Conservation (phyloP, 2,113 vertebrate species). For the Antennarius striatus region DNA sequence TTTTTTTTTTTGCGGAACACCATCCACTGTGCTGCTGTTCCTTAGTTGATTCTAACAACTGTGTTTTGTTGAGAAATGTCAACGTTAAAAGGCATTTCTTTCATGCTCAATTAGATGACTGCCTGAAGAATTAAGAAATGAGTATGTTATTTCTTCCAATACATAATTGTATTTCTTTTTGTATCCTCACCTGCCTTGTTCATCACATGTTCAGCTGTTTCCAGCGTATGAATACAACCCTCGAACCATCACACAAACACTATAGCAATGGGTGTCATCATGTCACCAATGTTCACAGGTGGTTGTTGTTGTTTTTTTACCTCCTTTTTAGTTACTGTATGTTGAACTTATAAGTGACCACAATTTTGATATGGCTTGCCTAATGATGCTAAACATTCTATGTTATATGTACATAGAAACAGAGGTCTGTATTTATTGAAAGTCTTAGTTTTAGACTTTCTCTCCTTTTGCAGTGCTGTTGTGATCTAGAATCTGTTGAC, state of each 20-base stretch:
- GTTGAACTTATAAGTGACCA: too few relatives aligned
- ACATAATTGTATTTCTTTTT: slow-evolving; percentile 6
- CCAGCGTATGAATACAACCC: slow-evolving; percentile 15
- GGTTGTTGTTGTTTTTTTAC: slow-evolving; percentile 76
- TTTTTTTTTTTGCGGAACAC: neutral
- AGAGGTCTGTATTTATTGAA: neutral
- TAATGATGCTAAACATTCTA: too few relatives aligned
- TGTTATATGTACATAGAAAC: too few relatives aligned
- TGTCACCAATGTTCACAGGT: slow-evolving; percentile 64
- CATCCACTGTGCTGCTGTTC: neutral
- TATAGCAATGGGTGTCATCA: slow-evolving; percentile 65
- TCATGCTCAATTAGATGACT: slow-evolving; percentile 23
- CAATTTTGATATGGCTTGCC: too few relatives aligned
- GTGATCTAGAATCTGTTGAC: slow-evolving; percentile 45
- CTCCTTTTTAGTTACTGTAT: too few relatives aligned
- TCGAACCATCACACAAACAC: slow-evolving; percentile 68
- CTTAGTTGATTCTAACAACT: slow-evolving; percentile 16
- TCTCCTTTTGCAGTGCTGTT: slow-evolving; percentile 39
- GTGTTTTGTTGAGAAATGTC: slow-evolving; percentile 17
- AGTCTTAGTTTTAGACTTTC: neutral
- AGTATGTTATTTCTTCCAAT: slow-evolving; percentile 25
- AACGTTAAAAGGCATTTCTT: slow-evolving; percentile 25
- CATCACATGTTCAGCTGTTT: too few relatives aligned
- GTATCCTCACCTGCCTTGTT: slow-evolving; percentile 1
- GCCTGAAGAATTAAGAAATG: slow-evolving; percentile 21